These are phyloP conservation scores for Platysteira castanea DNA, from an alignment of 2,113 vertebrate genomes.

Conservation along the genomic window DNA sequence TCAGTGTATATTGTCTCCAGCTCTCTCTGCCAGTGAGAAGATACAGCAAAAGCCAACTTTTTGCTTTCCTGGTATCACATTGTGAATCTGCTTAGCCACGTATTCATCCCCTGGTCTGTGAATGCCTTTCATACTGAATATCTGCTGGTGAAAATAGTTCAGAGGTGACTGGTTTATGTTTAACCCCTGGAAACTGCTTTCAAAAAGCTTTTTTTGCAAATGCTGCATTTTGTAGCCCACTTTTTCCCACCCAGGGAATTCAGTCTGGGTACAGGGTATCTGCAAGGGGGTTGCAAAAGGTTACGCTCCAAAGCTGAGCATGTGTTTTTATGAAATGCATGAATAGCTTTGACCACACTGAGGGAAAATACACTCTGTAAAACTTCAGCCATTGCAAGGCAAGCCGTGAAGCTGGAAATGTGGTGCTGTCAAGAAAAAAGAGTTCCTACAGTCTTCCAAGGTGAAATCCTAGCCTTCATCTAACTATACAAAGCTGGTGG, in stretches of 20 bases:
- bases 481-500: conserved; percentile 1
- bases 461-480: conserved; percentile 34
- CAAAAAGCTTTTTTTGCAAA: neutral
- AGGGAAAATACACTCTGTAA: neutral
- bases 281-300: neutral
- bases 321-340: neutral
- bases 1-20: neutral
- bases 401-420: neutral
- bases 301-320: neutral
- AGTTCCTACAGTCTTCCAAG: neutral
- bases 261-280: neutral
- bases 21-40: neutral
- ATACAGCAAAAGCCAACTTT: neutral
- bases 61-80: neutral
- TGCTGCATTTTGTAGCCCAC: neutral
- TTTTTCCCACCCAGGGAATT: neutral
- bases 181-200: neutral
- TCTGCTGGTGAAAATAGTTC: neutral
- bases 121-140: neutral
- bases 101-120: neutral
- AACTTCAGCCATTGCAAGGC: neutral
- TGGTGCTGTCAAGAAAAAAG: conserved; percentile 6
- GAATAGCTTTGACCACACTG: neutral
- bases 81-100: neutral
- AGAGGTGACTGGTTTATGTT: conserved; percentile 17